These are phyloP conservation scores for Amitus sp. DNA, from an alignment of 2,888 invertebrate genomes.

Conservation along the genomic window DNA sequence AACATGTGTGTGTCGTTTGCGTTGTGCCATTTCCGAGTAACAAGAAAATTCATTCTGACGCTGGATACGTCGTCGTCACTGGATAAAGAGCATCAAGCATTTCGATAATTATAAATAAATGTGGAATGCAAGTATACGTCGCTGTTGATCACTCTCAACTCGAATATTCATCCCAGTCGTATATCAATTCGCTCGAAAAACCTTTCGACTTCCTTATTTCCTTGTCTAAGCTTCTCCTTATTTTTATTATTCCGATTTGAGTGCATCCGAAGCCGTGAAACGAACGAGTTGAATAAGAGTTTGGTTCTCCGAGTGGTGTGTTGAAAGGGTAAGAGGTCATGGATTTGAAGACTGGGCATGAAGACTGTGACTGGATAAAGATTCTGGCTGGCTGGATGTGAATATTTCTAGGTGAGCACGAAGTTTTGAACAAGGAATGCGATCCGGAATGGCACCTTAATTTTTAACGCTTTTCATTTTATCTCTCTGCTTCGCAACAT, in stretches of 20 bases:
- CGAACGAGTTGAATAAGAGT: not conserved
- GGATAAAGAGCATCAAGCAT: conserved; percentile 43
- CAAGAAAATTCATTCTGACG: conserved; percentile 38
- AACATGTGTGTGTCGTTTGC: conserved; percentile 33
- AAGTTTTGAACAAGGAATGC: conserved; percentile 39
- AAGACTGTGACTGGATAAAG: conserved; percentile 44
- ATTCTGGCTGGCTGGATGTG: conserved; percentile 44
- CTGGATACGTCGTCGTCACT: conserved; percentile 46
- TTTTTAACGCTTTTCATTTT: conserved; percentile 29
- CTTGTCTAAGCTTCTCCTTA: conserved; percentile 1
- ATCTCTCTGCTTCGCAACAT: conserved; percentile 4
- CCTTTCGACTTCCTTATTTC: not conserved
- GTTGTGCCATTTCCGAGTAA: conserved; percentile 29
- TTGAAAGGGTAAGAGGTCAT: conserved; percentile 30
- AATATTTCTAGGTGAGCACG: conserved; percentile 46
- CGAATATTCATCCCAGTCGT: too few relatives aligned
- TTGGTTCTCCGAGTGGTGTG: conserved; percentile 30
- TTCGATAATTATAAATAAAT: conserved; percentile 45
- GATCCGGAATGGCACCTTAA: conserved; percentile 34
- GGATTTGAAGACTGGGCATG: conserved; percentile 33
- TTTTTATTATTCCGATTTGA: conserved; percentile 7
- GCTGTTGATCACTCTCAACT: too few relatives aligned
- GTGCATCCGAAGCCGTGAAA: not conserved
- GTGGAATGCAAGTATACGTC: conserved; percentile 36
- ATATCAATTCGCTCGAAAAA: too few relatives aligned